Evolutionary conservation across 1,140 invertebrate species (phyloP), one percentile per base, ranked within the genome.

Genomic region (Mycetomoellerius zeteki): DNA sequence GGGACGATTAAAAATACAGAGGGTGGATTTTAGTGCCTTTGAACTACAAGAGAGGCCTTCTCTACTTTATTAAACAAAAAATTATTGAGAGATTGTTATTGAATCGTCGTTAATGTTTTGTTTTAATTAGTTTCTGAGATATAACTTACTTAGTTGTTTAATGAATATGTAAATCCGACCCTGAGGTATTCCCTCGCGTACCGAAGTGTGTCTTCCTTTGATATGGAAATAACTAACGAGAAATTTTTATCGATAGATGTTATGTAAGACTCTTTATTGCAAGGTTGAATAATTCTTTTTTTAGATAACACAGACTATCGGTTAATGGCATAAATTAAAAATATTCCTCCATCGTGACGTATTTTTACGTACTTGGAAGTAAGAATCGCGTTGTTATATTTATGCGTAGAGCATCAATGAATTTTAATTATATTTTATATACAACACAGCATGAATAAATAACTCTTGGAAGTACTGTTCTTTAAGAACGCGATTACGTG

Each of bases 261-360:
- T 84, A 73, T 8, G 37, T 84, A 84, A 84, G 69, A 43, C 24
- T 33, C 69, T 84, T 84, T 60, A 21, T 73, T 43, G 69, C 56
- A 37, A 8, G 54, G 19, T 60, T 47, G 80, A n/a, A 52, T 84
- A 75, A 73, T 84, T 84, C 72, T 84, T 73, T 84, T 75, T 73
- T 73, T 33, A 62, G 24, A 30, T 16, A 21, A 21, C 37, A 75
- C 19, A 60, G 52, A 19, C 71, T 24, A 6, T 84, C 56, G 80
- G 37, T 82, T 82, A 82, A 82, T 7, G 69, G 37, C 54, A 73
- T 47, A 43, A 27, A 33, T 58, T 73, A 82, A 82, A 82, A 82
- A 82, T 82, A 72, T n/a, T 16, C 54, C 37, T 12, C 24, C 0
- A 3, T 10, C 14, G 4, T 72, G 24, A n/a, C 33, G 56, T 43